These are phyloP conservation scores for Suillia variegata DNA, from an alignment of 2,888 invertebrate species.

Conservation along the genomic window DNA sequence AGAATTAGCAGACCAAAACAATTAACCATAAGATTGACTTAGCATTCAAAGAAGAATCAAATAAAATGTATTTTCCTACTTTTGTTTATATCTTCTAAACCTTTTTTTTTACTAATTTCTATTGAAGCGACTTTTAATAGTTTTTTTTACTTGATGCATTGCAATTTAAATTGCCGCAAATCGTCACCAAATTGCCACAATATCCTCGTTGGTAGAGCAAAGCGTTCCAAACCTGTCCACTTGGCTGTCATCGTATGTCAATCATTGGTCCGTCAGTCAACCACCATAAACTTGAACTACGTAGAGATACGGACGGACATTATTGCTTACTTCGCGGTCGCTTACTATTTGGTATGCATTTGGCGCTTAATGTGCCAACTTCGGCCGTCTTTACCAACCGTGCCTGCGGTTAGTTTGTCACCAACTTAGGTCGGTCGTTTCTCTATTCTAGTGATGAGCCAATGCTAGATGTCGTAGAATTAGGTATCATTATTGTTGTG, in stretches of 20 bases:
- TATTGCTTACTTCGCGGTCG: neutral
- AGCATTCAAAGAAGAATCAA: no score
- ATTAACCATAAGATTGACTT: no score
- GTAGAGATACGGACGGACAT: neutral
- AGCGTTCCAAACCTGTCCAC: conserved; percentile 4
- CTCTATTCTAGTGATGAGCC: no score
- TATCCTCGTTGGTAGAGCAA: no score
- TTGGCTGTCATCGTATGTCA: conserved; percentile 6
- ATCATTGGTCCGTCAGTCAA: conserved; percentile 7
- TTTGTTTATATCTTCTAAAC: no score
- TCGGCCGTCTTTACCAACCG: neutral
- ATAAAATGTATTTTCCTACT: no score
- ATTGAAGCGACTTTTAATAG: neutral
- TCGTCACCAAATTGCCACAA: neutral
- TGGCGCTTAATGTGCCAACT: conserved; percentile 6
- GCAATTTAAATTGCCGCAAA: neutral
- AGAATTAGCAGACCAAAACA: no score
- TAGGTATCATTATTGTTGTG: no score
- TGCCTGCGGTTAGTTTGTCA: no score
- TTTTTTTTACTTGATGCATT: neutral
- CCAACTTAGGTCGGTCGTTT: no score
- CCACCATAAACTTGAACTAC: conserved; percentile 4
- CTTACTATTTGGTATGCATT: neutral
- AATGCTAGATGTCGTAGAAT: no score
- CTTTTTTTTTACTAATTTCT: neutral